Evolutionary conservation across 2,113 vertebrate genomes (phyloP).

Genomic region (Chaenocephalus aceratus): DNA sequence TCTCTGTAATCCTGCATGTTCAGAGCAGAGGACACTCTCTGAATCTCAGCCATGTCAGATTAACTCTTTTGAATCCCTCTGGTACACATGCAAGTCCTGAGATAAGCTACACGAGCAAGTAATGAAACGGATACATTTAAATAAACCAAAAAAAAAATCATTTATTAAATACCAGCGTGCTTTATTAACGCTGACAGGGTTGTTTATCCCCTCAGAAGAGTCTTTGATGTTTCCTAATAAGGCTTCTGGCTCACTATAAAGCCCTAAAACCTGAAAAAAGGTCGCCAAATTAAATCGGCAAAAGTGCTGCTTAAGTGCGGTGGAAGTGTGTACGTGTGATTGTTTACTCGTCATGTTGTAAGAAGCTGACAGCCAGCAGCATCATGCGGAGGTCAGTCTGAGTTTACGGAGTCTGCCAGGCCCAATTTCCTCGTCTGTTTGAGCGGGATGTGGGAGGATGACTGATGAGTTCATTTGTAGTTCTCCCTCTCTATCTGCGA

Average conservation of each 20-base stretch:
- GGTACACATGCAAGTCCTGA: background rate
- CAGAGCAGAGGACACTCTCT: background rate
- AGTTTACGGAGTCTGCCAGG: constrained; percentile 50
- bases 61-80: constrained; percentile 33
- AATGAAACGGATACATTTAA: background rate
- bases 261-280: background rate
- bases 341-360: constrained; percentile 24
- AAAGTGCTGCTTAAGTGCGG: background rate
- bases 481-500: constrained; percentile 2
- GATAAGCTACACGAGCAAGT: background rate
- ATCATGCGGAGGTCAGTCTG: constrained; percentile 53
- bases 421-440: constrained; percentile 44
- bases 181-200: constrained; percentile 2
- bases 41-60: constrained; percentile 33
- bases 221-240: constrained; percentile 20
- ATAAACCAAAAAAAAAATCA: background rate
- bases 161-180: background rate
- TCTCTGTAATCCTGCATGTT: constrained; percentile 43
- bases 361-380: constrained; percentile 11
- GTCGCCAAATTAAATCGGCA: background rate
- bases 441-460: constrained; percentile 52
- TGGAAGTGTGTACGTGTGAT: background rate
- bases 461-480: constrained; percentile 58
- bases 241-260: background rate
- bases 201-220: constrained; percentile 19